Percentiles rank a stretch among this genome's conserved stretches.
Evolutionary conservation across 1,140 invertebrate species (phyloP).

Genomic region (Lamellibrachia luymesi): DNA sequence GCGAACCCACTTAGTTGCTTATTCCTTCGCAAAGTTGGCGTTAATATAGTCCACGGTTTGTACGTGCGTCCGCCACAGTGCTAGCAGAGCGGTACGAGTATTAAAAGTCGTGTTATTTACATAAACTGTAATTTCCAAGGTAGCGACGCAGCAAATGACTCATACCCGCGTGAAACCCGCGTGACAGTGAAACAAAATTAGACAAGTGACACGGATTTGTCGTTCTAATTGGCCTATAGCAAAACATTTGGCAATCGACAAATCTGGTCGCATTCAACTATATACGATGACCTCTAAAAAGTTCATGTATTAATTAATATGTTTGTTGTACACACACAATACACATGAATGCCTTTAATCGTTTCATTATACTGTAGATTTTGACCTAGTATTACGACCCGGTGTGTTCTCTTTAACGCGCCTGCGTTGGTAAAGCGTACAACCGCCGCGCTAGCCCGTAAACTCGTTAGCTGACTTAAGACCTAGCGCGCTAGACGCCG

Average conservation of each 20-base stretch:
- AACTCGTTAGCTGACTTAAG: neutral
- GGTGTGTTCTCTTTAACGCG: neutral
- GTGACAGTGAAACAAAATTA: neutral
- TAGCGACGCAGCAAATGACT: neutral
- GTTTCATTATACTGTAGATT: neutral
- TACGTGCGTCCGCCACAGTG: neutral
- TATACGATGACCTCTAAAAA: neutral
- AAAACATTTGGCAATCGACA: neutral
- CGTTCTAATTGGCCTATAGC: neutral
- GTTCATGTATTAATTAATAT: neutral
- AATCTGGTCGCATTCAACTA: neutral
- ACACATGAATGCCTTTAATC: neutral
- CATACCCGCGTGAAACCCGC: neutral
- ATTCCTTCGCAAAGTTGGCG: neutral
- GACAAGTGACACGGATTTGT: neutral
- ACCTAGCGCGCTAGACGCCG: neutral
- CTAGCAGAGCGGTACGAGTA: neutral
- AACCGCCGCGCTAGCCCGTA: no score
- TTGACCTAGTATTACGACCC: neutral
- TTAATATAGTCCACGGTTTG: neutral
- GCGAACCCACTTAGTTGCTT: neutral
- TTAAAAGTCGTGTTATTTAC: neutral
- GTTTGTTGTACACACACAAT: neutral
- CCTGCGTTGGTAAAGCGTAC: neutral
- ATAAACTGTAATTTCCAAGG: neutral